A percentile compares a stretch with the other conserved stretches of the same genome.
These are phyloP conservation scores for Sula dactylatra DNA, from an alignment of 2,113 vertebrate genomes.

Conservation along the genomic window DNA sequence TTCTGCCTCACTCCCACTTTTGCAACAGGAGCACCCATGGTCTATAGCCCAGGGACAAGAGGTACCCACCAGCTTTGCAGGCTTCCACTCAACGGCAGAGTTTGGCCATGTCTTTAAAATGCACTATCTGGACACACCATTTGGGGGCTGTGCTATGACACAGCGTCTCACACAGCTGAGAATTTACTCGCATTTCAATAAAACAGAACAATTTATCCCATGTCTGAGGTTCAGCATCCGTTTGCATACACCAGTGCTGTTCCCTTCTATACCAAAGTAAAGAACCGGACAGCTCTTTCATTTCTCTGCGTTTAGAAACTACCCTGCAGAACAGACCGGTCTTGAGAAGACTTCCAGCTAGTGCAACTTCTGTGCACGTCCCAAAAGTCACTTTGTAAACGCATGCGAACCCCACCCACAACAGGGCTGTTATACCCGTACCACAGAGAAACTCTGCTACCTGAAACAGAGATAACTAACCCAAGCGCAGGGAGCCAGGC, in stretches of 20 bases:
- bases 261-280: neutral
- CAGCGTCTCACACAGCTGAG: neutral
- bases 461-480: neutral
- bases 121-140: fast-evolving
- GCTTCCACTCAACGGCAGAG: neutral
- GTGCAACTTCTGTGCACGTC: no score
- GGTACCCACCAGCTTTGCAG: neutral
- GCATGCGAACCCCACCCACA: neutral
- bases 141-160: neutral
- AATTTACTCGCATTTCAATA: neutral
- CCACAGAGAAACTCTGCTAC: neutral
- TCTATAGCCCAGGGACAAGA: neutral
- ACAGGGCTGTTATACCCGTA: fast-evolving
- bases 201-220: fast-evolving
- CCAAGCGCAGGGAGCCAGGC: neutral
- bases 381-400: neutral
- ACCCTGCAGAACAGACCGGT: neutral
- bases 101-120: neutral
- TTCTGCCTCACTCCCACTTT: neutral
- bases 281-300: neutral
- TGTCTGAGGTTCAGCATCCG: neutral
- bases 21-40: fast-evolving
- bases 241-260: fast-evolving
- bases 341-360: neutral
- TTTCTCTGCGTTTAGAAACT: fast-evolving